Percentiles rank a stretch among this genome's conserved stretches.
These are phyloP conservation scores for Bos taurus DNA, from an alignment of 2,113 vertebrate species.

Conservation along the genomic window DNA sequence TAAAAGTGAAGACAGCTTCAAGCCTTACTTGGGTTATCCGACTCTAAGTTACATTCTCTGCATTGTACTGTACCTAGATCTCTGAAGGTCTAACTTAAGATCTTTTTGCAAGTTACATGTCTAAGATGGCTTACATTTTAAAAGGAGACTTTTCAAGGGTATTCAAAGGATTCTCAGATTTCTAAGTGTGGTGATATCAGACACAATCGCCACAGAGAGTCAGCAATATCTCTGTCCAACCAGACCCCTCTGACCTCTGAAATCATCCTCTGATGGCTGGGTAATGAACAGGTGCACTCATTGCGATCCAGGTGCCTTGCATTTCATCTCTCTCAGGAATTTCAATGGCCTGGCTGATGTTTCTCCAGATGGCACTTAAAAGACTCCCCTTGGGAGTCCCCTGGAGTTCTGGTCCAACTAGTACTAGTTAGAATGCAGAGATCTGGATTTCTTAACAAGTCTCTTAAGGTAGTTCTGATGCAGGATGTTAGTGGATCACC, in stretches of 20 bases:
- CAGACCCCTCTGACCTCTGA: neutral
- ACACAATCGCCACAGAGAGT: neutral
- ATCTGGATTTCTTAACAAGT: neutral
- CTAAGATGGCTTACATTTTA: neutral
- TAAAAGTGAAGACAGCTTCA: neutral
- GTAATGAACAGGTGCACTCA: neutral
- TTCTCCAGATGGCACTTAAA: neutral
- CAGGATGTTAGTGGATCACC: neutral
- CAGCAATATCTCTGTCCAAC: neutral
- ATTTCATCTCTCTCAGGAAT: neutral
- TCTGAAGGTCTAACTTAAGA: neutral
- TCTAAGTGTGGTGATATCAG: neutral
- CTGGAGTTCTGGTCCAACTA: neutral
- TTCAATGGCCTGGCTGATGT: neutral
- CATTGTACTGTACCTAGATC: neutral
- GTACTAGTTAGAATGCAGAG: neutral
- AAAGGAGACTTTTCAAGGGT: neutral
- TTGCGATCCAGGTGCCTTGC: neutral
- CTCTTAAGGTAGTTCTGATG: neutral
- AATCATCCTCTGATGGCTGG: neutral
- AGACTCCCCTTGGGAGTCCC: neutral
- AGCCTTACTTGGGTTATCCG: neutral
- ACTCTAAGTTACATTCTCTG: neutral
- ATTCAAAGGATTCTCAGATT: neutral
- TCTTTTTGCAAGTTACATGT: neutral